Conservation (phyloP, 2,888 invertebrate species). For the Cataglyphis cursor region DNA sequence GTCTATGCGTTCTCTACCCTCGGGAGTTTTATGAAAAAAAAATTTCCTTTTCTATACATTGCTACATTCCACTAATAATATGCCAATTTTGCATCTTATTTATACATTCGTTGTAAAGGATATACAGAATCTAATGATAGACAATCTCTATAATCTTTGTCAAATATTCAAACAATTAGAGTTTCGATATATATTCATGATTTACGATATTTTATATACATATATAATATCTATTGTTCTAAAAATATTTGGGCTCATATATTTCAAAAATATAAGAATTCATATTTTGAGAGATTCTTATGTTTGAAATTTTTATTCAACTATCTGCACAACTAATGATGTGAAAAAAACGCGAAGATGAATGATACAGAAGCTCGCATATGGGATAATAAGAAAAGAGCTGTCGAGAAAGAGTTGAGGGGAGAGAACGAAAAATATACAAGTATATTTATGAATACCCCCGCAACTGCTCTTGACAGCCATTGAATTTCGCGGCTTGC, state of each 20-base stretch:
- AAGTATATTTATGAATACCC: constrained; percentile 68
- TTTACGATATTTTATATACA: not conserved
- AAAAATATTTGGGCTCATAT: not conserved
- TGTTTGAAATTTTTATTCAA: constrained; percentile 6
- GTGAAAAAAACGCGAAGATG: not conserved
- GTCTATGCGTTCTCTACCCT: constrained; percentile 8
- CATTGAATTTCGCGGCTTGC: constrained; percentile 68
- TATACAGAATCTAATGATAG: not conserved
- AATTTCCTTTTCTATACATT: constrained; percentile 9
- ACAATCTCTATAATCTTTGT: not conserved
- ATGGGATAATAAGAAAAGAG: constrained; percentile 6
- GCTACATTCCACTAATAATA: not conserved
- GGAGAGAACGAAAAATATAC: constrained; percentile 10
- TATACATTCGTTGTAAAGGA: not conserved
- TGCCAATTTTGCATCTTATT: constrained; percentile 2
- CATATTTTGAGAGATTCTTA: not conserved
- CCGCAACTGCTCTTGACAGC: constrained; percentile 72
- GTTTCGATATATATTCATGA: not conserved
- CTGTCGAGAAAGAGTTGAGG: not conserved
- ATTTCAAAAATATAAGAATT: not conserved
- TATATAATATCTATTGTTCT: constrained; percentile 1
- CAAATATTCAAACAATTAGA: constrained; percentile 3
- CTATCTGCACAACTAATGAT: constrained; percentile 1
- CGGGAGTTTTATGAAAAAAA: constrained; percentile 3
- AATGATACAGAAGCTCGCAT: not conserved